Conservation (phyloP, 2,797 vertebrate species). For the Nyctibius grandis region DNA sequence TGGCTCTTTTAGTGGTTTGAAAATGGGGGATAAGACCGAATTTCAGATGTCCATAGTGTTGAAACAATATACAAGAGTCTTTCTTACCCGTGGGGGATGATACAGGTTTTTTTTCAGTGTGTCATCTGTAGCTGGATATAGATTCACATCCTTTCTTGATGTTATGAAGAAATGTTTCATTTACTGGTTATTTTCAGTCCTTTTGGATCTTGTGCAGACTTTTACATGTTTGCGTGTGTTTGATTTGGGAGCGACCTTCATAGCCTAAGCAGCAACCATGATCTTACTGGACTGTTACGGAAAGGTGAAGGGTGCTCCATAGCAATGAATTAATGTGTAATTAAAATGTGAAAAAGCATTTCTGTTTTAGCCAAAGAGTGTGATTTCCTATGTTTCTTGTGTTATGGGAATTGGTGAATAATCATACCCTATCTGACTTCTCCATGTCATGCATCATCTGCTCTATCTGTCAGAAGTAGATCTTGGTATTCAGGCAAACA, state of each 20-base stretch:
- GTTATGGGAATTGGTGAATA: neutral
- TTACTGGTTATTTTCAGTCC: neutral
- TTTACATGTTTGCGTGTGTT: neutral
- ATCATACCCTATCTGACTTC: neutral
- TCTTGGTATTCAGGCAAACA: neutral
- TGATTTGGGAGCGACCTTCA: neutral
- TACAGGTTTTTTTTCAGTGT: neutral
- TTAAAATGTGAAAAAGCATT: neutral
- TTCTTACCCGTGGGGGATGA: neutral
- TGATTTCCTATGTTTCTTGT: neutral
- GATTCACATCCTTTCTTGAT: neutral
- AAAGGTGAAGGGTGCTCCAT: neutral
- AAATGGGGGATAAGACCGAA: neutral
- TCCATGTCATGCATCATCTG: neutral
- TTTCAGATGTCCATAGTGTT: neutral
- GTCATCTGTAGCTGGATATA: neutral
- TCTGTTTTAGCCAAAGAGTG: neutral
- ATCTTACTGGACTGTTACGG: neutral
- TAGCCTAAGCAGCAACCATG: neutral
- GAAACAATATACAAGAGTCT: neutral
- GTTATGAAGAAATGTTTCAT: neutral
- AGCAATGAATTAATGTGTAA: neutral
- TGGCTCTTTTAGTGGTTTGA: neutral
- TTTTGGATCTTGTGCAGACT: neutral
- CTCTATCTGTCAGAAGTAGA: neutral